Base-by-base conservation (phyloP, 2,113 vertebrate species). In the Apaloderma vittatum region DNA sequence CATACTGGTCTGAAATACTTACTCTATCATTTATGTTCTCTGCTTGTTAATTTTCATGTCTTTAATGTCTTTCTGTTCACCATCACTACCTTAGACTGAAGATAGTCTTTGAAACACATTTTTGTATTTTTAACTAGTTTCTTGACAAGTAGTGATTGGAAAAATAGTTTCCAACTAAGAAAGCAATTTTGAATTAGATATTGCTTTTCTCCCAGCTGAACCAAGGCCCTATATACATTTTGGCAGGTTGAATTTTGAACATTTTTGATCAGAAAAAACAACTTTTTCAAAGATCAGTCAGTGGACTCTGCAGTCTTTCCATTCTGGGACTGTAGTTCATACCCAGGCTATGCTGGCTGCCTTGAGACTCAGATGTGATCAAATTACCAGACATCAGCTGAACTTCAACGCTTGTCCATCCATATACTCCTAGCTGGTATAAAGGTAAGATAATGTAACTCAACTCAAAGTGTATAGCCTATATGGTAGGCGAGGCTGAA, bases 1-100 rank as follows among this genome's bases (percentile, higher is more conserved):
- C 75, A 40, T 88, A 83, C 63, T 86, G 92, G 85, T 88, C 82
- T 95, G 90, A 96, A 94, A 96, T 90, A 80, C 32, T 59, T 90
- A 91, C 90, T 90, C 74, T 92, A 73, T 90, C 88, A 94, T 96
- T 97, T 94, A 59, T 48, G 29, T 88, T 93, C 68, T 51, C 86
- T 97, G 75, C 79, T 94, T 63, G 49, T 92, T 96, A 96, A 94
- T 95, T 94, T 95, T 93, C 52, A 45, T 74, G 90, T 91, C 94
- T 95, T 76, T 67, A 92, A 67, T 52, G 78, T 92, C 72, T 81
- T 90, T 80, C 65, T 95, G 88, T 94, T 92, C 90, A 84, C 86
- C 57, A 88, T 91, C 90, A 75, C 57, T 91, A 65, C 57, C 15
- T 88, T 81, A 93, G 52, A 86, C 58, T 91, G 75, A 88, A 93